Evolutionary conservation across 92 coral and sea anemone genomes (phyloP).

Genomic region (Phymanthus crucifer): DNA sequence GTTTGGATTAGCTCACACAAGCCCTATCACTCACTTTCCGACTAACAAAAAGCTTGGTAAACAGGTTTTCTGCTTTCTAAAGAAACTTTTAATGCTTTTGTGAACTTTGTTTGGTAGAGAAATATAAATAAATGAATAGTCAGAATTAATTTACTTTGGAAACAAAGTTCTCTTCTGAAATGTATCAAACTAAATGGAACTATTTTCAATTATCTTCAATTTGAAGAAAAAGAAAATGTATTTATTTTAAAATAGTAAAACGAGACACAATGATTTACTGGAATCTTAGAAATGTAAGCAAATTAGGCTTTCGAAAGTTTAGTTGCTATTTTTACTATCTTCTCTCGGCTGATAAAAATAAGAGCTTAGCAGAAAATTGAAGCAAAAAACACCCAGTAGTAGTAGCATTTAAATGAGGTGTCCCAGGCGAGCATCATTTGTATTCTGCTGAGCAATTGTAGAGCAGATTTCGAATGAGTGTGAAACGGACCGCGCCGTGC

Average conservation of each 20-base stretch:
- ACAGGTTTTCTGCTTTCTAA: not conserved
- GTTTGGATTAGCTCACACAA: not conserved
- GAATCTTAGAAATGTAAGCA: not conserved
- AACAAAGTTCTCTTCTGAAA: too few relatives aligned
- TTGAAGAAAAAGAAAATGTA: not conserved
- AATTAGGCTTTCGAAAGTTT: not conserved
- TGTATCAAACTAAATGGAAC: not conserved
- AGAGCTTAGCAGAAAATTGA: too few relatives aligned
- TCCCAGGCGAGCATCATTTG: too few relatives aligned
- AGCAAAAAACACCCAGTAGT: too few relatives aligned
- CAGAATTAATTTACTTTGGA: not conserved
- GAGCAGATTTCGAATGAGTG: too few relatives aligned
- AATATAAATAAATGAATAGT: not conserved
- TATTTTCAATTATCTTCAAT: not conserved
- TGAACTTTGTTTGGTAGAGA: not conserved
- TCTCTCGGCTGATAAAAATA: not conserved
- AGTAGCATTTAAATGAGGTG: too few relatives aligned
- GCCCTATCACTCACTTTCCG: conserved; percentile 3
- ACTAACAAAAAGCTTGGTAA: not conserved
- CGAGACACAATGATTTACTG: too few relatives aligned
- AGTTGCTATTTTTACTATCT: not conserved
- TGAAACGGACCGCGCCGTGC: too few relatives aligned
- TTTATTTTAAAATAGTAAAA: not conserved
- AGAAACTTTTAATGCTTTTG: not conserved
- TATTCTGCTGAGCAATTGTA: too few relatives aligned